Conservation (phyloP, 2,888 invertebrate genomes). For the Tenthredo scrophulariae region DNA sequence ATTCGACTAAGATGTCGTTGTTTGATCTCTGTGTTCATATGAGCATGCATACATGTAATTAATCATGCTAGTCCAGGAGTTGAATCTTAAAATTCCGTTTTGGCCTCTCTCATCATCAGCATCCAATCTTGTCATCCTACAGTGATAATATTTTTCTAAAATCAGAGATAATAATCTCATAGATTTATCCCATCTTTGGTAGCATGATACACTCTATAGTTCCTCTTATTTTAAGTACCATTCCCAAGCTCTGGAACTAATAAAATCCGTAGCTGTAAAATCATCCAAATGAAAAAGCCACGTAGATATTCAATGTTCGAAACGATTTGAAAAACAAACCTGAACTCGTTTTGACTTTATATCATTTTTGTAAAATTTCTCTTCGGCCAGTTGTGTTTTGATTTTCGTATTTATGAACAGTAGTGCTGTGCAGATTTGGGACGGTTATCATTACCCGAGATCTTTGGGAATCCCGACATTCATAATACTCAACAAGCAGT, state of each 20-base stretch:
- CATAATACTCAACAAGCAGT: no score
- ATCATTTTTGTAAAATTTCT: neutral
- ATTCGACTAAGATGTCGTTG: neutral
- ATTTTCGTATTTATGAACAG: neutral
- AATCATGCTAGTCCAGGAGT: neutral
- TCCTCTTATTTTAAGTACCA: neutral
- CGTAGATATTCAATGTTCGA: neutral
- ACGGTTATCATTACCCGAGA: no score
- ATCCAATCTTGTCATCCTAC: neutral
- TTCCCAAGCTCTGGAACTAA: neutral
- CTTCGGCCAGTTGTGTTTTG: neutral
- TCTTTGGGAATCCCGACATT: no score
- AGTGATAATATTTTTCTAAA: neutral
- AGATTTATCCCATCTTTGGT: neutral
- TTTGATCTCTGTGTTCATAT: neutral
- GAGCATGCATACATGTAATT: neutral
- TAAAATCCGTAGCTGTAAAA: neutral
- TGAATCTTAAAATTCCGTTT: neutral
- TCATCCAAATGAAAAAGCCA: slow-evolving; percentile 1
- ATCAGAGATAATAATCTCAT: neutral
- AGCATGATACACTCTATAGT: neutral
- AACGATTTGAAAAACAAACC: neutral
- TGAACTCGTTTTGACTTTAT: neutral
- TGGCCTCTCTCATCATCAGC: neutral
- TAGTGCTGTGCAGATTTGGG: no score